A percentile compares a stretch with the other conserved stretches of the same genome.
phyloP scores from a whole-genome alignment of 2,888 invertebrate genomes.

The Acanthococcus lagerstroemiae region DNA sequence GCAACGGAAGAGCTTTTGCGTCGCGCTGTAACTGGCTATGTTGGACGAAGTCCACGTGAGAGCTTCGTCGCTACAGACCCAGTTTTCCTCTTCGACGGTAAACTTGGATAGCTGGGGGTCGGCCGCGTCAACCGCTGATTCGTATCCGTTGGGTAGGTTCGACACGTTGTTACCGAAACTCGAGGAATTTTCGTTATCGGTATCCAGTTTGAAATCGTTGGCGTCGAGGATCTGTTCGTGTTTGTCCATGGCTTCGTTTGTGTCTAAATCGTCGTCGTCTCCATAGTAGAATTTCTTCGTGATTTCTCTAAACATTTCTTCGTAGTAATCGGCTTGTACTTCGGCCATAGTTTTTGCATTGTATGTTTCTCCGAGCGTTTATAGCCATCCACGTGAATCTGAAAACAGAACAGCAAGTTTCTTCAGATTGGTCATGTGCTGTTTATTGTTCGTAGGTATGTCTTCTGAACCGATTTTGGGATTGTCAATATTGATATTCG shows the following conservation, averaged over 20 bases:
- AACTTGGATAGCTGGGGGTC: conserved; percentile 43
- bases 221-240: not conserved
- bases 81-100: conserved; percentile 43
- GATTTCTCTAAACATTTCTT: conserved; percentile 85
- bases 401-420: no score
- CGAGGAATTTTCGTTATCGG: conserved; percentile 2
- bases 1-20: conserved; percentile 63
- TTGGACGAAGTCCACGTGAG: conserved; percentile 67
- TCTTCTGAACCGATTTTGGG: no score
- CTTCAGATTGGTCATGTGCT: no score
- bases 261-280: conserved; percentile 47
- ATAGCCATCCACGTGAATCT: conserved; percentile 23
- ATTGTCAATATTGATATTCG: no score
- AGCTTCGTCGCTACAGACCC: conserved; percentile 61
- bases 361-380: not conserved
- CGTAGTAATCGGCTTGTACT: conserved; percentile 56
- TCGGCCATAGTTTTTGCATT: conserved; percentile 35
- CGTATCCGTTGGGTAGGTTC: conserved; percentile 19
- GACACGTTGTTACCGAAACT: not conserved
- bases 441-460: no score
- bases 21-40: conserved; percentile 67
- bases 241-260: conserved; percentile 36
- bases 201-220: conserved; percentile 1
- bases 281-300: conserved; percentile 84
- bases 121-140: conserved; percentile 31